A percentile compares a stretch with the other conserved stretches of the same genome.
phyloP scores from a whole-genome alignment of 2,888 invertebrate genomes.

The Aricia artaxerxes region DNA sequence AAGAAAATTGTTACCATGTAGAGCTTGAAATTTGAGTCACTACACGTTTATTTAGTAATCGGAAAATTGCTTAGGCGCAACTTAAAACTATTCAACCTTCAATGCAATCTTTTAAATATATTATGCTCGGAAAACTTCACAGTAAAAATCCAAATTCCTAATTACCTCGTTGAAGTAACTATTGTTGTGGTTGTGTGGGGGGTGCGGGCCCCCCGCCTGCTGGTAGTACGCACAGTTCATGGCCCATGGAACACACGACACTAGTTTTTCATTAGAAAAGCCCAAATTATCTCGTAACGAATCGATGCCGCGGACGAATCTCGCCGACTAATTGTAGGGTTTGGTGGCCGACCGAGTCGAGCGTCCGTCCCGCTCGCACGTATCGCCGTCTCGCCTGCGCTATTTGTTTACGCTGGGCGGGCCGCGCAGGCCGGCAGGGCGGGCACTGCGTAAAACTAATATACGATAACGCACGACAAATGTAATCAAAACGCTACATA shows the following conservation, averaged over 20 bases:
- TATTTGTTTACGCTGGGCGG: constrained; percentile 69
- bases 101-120: too few species aligned
- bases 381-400: constrained; percentile 47
- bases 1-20: too few species aligned
- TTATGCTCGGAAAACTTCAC: too few species aligned
- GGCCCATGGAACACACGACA: constrained; percentile 66
- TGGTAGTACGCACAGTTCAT: constrained; percentile 79
- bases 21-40: neutral
- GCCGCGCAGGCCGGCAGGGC: constrained; percentile 74
- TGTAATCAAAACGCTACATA: constrained; percentile 46
- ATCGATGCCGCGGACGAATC: constrained; percentile 79
- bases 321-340: constrained; percentile 80
- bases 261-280: constrained; percentile 58
- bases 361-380: constrained; percentile 53
- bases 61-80: neutral
- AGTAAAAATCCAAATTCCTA: constrained; percentile 33
- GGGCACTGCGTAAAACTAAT: constrained; percentile 67
- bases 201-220: constrained; percentile 72
- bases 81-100: too few species aligned
- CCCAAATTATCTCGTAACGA: constrained; percentile 76
- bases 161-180: constrained; percentile 76
- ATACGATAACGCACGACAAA: constrained; percentile 48
- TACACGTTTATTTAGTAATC: neutral
- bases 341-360: constrained; percentile 57
- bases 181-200: constrained; percentile 69